Base-by-base conservation (phyloP, 1,140 invertebrate species). In the Drosophila lacteicornis region DNA sequence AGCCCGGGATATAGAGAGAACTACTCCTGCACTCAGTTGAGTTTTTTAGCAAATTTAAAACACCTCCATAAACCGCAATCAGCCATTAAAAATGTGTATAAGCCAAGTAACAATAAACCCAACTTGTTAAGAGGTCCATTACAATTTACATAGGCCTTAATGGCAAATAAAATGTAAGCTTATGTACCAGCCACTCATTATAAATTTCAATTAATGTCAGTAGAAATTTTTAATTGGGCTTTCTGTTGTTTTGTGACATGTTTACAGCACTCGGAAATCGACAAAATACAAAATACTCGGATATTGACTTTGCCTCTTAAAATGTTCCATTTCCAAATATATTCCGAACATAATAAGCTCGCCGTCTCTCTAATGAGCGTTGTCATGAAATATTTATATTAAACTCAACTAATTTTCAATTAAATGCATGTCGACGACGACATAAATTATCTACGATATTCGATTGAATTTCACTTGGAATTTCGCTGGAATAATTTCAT, bases 401-500 rank as follows among this genome's bases (percentile, higher is more conserved):
- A 46, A 70, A 73, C 43, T 62, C n/a, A 27, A 71, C 27, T 56
- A 56, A 56, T 40, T 56, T 56, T 25, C 36, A 56, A 47, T 27
- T 40, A 53, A 69, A 65, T 67, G 47, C 47, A 49, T 55, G 19
- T 36, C 45, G 8, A 45, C 12, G 25, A 43, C 46, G n/a, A 45
- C 19, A 50, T 50, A 15, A 68, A 55, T 74, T 42, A 74, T 63
- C 59, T 38, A 55, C 13, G 19, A 47, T 38, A 25, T 65, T 57
- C 42, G 45, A 65, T 62, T 55, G 30, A 68, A 68, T 68, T 59
- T 76, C 62, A 30, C 47, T 58, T 59, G 47, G 63, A 67, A 76
- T 77, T 76, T 55, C 75, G 71, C 38, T 50, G 57, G 45, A 69
- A 78, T 61, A 69, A 68, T 62, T 63, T 75, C 42, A 75, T 75